phyloP scores from a whole-genome alignment of 2,113 vertebrate genomes.

The Meles meles region DNA sequence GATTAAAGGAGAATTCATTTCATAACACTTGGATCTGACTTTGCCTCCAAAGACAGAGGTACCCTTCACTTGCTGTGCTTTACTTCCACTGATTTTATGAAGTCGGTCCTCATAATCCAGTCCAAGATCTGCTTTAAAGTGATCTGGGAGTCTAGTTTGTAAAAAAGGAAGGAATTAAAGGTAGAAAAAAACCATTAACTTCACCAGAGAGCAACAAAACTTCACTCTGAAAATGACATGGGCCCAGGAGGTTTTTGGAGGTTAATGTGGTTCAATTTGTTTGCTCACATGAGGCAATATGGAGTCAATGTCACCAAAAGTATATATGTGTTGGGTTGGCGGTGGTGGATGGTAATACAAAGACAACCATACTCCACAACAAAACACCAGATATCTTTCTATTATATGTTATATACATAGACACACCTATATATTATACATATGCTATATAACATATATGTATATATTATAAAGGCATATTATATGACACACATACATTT shows the following conservation, averaged over 20 bases:
- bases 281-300: neutral
- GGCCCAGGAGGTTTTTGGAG: neutral
- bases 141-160: neutral
- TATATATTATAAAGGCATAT: neutral
- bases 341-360: neutral
- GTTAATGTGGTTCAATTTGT: neutral
- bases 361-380: neutral
- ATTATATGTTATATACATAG: neutral
- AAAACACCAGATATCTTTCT: neutral
- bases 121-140: neutral
- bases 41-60: neutral
- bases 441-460: neutral
- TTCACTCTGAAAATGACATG: neutral
- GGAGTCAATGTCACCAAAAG: neutral
- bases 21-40: neutral
- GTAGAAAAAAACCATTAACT: neutral
- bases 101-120: neutral
- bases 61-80: neutral
- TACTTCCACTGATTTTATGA: neutral
- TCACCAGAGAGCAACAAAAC: neutral
- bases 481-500: neutral
- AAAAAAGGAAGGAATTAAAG: neutral
- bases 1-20: neutral
- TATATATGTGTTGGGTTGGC: neutral
- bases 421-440: neutral